These are phyloP conservation scores for Harpalus rubripes DNA, from an alignment of 2,888 invertebrate species.

Conservation along the genomic window DNA sequence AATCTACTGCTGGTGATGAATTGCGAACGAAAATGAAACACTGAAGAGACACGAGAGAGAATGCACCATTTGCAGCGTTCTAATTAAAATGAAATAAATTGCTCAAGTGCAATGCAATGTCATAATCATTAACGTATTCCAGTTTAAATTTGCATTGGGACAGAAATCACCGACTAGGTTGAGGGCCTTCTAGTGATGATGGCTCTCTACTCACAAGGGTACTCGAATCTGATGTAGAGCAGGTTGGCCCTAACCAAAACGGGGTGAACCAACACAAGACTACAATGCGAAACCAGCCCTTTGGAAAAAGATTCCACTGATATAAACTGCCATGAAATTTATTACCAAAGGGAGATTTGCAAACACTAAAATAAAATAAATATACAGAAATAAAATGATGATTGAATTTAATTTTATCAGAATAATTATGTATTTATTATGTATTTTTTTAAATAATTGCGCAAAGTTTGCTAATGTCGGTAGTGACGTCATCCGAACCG, in stretches of 20 bases:
- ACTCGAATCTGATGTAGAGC: conserved; percentile 58
- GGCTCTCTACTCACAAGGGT: conserved; percentile 63
- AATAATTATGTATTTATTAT: too few species aligned
- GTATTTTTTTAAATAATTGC: too few species aligned
- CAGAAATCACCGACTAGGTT: conserved; percentile 64
- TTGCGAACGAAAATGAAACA: conserved; percentile 39
- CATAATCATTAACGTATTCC: conserved; percentile 66
- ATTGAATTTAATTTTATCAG: too few species aligned
- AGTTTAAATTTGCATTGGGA: conserved; percentile 62
- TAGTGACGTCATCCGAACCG: too few species aligned
- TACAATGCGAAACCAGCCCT: not conserved
- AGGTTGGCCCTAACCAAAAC: conserved; percentile 28
- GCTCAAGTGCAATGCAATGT: conserved; percentile 65
- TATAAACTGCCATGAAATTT: too few species aligned
- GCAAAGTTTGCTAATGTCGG: too few species aligned
- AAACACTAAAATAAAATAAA: too few species aligned
- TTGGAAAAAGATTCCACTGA: too few species aligned
- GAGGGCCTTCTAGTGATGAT: conserved; percentile 50
- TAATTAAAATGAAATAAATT: conserved; percentile 65
- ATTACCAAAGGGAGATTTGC: too few species aligned
- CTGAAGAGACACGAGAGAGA: conserved; percentile 35
- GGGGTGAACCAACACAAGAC: not conserved
- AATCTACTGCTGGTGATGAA: conserved; percentile 29
- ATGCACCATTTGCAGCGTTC: conserved; percentile 48
- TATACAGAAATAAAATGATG: too few species aligned